Conservation (phyloP, 2,113 vertebrate genomes). For the Dascyllus trimaculatus region DNA sequence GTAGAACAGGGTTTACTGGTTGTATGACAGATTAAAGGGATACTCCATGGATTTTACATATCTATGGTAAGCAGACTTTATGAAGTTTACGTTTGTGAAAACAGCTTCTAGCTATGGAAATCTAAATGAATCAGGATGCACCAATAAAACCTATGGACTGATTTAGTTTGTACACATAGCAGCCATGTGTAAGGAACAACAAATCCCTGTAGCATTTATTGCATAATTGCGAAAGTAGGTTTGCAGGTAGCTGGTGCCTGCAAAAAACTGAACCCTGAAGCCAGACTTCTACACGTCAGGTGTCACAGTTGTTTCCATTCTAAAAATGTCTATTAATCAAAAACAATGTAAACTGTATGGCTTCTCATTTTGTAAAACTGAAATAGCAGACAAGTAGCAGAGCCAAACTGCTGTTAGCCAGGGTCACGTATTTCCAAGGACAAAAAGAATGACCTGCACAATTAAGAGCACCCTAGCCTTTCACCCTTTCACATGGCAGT, state of each 20-base stretch:
- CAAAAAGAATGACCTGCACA: background rate
- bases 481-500: background rate
- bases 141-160: background rate
- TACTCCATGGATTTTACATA: background rate
- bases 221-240: too few relatives aligned
- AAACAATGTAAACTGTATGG: background rate
- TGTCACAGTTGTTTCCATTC: background rate
- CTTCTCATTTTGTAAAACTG: too few relatives aligned
- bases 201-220: background rate
- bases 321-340: too few relatives aligned
- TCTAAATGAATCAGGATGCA: background rate
- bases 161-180: too few relatives aligned
- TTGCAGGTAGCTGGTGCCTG: too few relatives aligned
- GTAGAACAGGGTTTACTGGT: background rate
- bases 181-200: too few relatives aligned
- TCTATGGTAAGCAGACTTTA: too few relatives aligned
- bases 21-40: background rate
- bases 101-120: background rate
- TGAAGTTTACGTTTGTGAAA: too few relatives aligned
- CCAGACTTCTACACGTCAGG: background rate
- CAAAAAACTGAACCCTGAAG: background rate
- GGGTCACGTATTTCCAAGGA: background rate
- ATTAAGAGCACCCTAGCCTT: conserved; percentile 5
- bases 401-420: background rate
- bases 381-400: too few relatives aligned